Conservation (phyloP, 2,113 vertebrate species). For the Ascaphus truei region DNA sequence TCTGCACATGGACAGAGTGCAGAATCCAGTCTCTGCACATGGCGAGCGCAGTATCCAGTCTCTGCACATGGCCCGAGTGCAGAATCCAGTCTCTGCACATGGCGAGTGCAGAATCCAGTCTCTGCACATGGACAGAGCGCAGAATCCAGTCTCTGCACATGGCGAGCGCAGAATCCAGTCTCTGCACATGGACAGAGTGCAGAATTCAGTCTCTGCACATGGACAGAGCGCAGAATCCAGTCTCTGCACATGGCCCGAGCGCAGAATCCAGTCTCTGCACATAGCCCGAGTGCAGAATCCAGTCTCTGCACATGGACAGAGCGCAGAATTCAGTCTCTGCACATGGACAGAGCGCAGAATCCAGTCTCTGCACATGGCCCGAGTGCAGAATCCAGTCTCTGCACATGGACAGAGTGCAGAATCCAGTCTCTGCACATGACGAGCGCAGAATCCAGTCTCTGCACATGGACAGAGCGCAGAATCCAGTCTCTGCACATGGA, state of each 20-base stretch:
- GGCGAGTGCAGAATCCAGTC: neutral
- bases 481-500: neutral
- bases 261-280: neutral
- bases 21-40: neutral
- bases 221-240: no score
- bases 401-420: no score
- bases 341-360: no score
- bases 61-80: no score
- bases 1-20: no score
- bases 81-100: neutral
- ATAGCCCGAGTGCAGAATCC: no score
- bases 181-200: no score
- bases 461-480: no score
- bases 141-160: neutral
- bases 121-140: no score
- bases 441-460: neutral
- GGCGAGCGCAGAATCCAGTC: neutral
- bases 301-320: neutral
- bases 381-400: neutral
- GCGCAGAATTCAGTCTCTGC: neutral
- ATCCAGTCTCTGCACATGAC: neutral
- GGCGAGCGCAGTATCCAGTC: neutral
- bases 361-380: neutral
- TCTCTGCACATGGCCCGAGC: neutral
- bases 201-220: neutral